These are phyloP conservation scores for Lacanobia oleracea DNA, from an alignment of 2,888 invertebrate genomes.

Conservation along the genomic window DNA sequence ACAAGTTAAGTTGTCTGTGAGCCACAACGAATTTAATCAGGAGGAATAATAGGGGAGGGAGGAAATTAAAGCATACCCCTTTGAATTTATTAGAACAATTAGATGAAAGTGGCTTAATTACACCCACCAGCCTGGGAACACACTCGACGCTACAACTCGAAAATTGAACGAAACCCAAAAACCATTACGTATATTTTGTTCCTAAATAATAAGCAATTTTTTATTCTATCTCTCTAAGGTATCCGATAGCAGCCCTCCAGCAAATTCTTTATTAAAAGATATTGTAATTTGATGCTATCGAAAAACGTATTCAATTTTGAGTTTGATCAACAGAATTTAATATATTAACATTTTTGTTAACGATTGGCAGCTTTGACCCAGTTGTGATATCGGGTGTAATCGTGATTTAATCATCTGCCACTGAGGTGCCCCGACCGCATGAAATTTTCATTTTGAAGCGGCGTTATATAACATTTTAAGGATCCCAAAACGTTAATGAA, in stretches of 20 bases:
- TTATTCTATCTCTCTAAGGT: slow-evolving; percentile 26
- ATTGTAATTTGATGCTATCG: slow-evolving; percentile 46
- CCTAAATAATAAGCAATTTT: slow-evolving; percentile 9
- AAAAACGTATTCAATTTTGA: slow-evolving; percentile 52
- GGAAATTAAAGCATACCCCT: slow-evolving; percentile 56
- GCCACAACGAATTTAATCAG: slow-evolving; percentile 66
- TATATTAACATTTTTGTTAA: slow-evolving; percentile 49
- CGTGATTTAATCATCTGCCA: slow-evolving; percentile 53
- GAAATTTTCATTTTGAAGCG: slow-evolving; percentile 18
- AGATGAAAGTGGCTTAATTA: slow-evolving; percentile 61
- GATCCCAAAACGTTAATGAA: slow-evolving; percentile 25
- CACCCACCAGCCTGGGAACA: slow-evolving; percentile 35
- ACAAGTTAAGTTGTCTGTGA: slow-evolving; percentile 62
- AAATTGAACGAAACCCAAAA: slow-evolving; percentile 24
- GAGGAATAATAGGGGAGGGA: slow-evolving; percentile 57
- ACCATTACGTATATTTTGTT: slow-evolving; percentile 7
- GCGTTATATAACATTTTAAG: slow-evolving; percentile 5
- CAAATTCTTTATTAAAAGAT: slow-evolving; percentile 39
- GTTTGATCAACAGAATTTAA: slow-evolving; percentile 47
- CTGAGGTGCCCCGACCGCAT: slow-evolving; percentile 1
- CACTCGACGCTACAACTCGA: slow-evolving; percentile 28
- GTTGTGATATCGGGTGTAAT: slow-evolving; percentile 41
- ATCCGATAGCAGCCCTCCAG: slow-evolving; percentile 16
- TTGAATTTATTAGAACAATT: slow-evolving; percentile 67
- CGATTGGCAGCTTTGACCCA: slow-evolving; percentile 47